Percentiles rank a stretch among this genome's conserved stretches.
Conservation (phyloP, 2,888 invertebrate species). For the Chromoteleia sp. region DNA sequence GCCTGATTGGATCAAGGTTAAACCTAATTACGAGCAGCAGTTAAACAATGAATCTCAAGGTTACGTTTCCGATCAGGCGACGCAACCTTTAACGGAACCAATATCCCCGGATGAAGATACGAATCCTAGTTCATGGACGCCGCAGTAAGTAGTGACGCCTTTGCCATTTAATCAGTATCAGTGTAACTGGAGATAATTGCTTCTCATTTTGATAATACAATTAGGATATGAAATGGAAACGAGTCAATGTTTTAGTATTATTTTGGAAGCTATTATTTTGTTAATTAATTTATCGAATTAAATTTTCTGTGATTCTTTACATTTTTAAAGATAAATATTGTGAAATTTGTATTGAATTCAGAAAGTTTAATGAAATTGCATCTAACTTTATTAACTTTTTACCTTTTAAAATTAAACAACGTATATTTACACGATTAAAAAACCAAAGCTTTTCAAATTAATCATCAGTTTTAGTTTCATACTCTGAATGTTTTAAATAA, state of each 20-base stretch:
- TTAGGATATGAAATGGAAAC: not conserved
- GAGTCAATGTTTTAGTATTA: too few relatives aligned
- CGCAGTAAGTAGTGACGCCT: constrained; percentile 74
- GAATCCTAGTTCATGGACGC: constrained; percentile 76
- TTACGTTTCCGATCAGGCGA: constrained; percentile 62
- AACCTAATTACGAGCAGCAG: constrained; percentile 75
- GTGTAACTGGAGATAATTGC: not conserved
- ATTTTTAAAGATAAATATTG: too few relatives aligned
- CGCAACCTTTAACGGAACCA: constrained; percentile 50
- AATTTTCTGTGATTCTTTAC: too few relatives aligned
- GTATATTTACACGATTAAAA: too few relatives aligned
- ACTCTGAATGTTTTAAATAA: not conserved
- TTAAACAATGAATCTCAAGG: constrained; percentile 60
- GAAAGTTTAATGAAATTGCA: not conserved
- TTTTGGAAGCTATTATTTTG: too few relatives aligned
- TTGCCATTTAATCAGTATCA: constrained; percentile 4
- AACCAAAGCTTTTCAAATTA: not conserved
- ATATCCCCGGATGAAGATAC: constrained; percentile 72
- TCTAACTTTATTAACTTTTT: too few relatives aligned
- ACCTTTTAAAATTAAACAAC: too few relatives aligned
- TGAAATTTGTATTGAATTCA: not conserved
- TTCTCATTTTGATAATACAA: not conserved
- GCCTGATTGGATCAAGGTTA: constrained; percentile 73
- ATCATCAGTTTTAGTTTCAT: not conserved
- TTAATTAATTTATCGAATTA: too few relatives aligned